phyloP scores from a whole-genome alignment of 2,113 vertebrate species.

The Cichladusa arquata region DNA sequence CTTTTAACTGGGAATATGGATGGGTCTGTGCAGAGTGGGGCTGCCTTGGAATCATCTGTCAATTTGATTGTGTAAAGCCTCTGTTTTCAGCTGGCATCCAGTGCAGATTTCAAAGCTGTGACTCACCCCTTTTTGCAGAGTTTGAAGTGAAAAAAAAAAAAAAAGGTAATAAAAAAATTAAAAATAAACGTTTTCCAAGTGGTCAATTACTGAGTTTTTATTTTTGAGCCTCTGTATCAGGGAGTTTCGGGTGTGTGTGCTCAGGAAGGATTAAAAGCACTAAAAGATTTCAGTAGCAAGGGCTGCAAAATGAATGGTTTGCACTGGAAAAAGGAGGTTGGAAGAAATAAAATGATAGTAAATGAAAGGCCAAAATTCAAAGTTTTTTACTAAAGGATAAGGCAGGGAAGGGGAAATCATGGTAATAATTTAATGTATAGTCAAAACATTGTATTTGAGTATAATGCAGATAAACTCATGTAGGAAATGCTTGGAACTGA shows the following conservation, averaged over 20 bases:
- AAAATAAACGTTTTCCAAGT: neutral
- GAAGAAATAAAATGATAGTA: neutral
- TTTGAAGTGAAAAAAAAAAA: neutral
- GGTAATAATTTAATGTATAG: neutral
- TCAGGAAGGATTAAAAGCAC: neutral
- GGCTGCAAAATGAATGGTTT: neutral
- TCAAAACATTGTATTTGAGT: neutral
- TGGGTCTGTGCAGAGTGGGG: conserved; percentile 71
- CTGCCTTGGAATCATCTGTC: conserved; percentile 75
- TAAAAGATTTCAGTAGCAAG: neutral
- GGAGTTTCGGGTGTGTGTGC: accelerated
- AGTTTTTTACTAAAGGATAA: neutral
- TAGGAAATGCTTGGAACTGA: neutral
- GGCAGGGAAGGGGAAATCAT: neutral
- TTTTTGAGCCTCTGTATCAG: neutral
- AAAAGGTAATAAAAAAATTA: neutral
- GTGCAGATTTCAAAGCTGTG: conserved; percentile 74
- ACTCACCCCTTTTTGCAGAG: conserved; percentile 50
- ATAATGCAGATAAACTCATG: accelerated
- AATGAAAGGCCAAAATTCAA: neutral
- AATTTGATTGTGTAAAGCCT: conserved; percentile 78
- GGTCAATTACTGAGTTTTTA: neutral
- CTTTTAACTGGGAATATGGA: conserved; percentile 81
- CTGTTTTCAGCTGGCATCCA: conserved; percentile 74
- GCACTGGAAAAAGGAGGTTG: neutral